Evolutionary conservation across 2,888 invertebrate genomes (phyloP).

Genomic region (Maniola hyperantus): DNA sequence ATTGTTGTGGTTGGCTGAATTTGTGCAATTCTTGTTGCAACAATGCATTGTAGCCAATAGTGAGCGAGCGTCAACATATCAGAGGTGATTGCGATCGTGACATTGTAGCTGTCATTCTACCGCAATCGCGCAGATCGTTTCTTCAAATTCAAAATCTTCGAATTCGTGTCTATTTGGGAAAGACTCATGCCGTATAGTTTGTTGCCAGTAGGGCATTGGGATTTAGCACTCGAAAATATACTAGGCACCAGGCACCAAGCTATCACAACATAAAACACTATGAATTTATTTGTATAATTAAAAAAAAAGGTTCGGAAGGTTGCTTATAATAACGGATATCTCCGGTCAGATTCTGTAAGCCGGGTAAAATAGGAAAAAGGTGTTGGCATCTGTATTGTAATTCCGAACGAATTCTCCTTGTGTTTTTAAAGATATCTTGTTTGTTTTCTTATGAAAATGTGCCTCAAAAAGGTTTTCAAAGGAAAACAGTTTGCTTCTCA

Average conservation of each 20-base stretch:
- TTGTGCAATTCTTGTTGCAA: too few relatives aligned
- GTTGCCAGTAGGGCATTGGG: background rate
- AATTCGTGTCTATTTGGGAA: too few relatives aligned
- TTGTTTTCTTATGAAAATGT: conserved; percentile 11
- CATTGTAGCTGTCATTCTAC: too few relatives aligned
- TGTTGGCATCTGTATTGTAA: conserved; percentile 21
- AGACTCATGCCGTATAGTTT: too few relatives aligned
- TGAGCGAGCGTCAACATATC: too few relatives aligned
- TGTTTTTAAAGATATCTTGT: conserved; percentile 9
- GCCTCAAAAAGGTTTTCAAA: conserved; percentile 3
- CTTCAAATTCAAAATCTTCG: too few relatives aligned
- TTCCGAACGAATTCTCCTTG: conserved; percentile 16
- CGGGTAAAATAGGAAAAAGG: conserved; percentile 24
- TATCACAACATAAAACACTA: conserved; percentile 11
- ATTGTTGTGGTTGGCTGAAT: too few relatives aligned
- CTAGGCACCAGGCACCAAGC: background rate
- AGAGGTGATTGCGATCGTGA: too few relatives aligned
- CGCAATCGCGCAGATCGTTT: too few relatives aligned
- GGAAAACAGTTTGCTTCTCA: background rate
- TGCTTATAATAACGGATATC: conserved; percentile 20
- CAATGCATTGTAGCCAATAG: too few relatives aligned
- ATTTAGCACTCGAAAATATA: background rate
- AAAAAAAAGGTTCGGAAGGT: conserved; percentile 19
- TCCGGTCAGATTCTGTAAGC: conserved; percentile 23
- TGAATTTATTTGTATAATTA: conserved; percentile 20